Percentiles rank a stretch among this genome's conserved stretches.
phyloP scores from a whole-genome alignment of 2,888 invertebrate species.

The Parochlus steinenii region DNA sequence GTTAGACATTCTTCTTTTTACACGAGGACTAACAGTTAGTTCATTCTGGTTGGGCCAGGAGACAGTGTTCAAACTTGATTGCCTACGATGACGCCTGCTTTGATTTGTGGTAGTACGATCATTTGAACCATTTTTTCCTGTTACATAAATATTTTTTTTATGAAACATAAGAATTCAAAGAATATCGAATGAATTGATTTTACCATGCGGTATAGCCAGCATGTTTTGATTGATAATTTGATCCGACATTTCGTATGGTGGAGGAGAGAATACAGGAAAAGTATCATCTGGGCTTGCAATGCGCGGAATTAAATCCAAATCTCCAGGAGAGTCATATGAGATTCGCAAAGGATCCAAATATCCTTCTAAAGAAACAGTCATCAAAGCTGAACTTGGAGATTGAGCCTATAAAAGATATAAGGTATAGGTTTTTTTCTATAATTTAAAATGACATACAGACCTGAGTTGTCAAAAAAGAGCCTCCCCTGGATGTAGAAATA shows the following conservation, averaged over 20 bases:
- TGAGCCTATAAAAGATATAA: constrained; percentile 34
- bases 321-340: constrained; percentile 62
- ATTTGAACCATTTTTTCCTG: constrained; percentile 3
- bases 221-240: constrained; percentile 15
- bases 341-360: constrained; percentile 72
- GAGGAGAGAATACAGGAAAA: constrained; percentile 72
- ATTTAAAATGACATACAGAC: constrained; percentile 13
- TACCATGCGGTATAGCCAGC: constrained; percentile 11
- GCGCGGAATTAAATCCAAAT: constrained; percentile 50
- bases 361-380: constrained; percentile 70
- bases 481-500: constrained; percentile 30
- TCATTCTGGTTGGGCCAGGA: constrained; percentile 28
- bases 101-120: not conserved
- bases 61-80: constrained; percentile 28
- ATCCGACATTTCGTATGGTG: constrained; percentile 49
- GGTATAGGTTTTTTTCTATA: not conserved
- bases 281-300: constrained; percentile 62
- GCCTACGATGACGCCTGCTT: constrained; percentile 22
- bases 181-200: not conserved
- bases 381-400: constrained; percentile 69
- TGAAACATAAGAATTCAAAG: not conserved
- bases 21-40: constrained; percentile 6
- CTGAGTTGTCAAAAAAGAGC: constrained; percentile 34
- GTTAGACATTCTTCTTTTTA: constrained; percentile 12
- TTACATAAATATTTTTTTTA: constrained; percentile 4